A percentile compares a stretch with the other conserved stretches of the same genome.
Evolutionary conservation across 2,797 vertebrate genomes (phyloP).

Genomic region (Melanotaenia boesemani): DNA sequence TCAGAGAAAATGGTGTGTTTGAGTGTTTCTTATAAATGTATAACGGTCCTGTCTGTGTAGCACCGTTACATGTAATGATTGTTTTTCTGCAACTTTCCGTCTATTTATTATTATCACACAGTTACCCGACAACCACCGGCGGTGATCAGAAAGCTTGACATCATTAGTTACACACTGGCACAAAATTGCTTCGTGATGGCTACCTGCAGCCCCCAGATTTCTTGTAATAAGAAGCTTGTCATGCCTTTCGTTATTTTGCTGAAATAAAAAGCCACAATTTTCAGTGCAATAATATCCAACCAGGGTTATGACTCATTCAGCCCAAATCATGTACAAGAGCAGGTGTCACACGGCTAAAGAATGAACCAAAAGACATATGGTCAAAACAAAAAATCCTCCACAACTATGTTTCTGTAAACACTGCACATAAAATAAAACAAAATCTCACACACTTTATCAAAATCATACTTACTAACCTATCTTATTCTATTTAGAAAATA

Average conservation of each 20-base stretch:
- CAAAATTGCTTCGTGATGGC: conserved; percentile 52
- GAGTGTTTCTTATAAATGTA: background rate
- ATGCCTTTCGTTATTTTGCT: conserved; percentile 1
- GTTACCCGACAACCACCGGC: conserved; percentile 13
- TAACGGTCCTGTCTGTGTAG: background rate
- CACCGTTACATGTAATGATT: background rate
- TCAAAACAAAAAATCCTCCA: background rate
- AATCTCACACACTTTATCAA: no score
- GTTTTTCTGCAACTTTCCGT: conserved; percentile 13
- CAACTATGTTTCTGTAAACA: background rate
- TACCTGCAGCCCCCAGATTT: conserved; percentile 56
- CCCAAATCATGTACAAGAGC: background rate
- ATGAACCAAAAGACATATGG: background rate
- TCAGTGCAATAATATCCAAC: background rate
- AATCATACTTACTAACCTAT: background rate
- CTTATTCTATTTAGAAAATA: background rate
- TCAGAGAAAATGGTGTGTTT: background rate
- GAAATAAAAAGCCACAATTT: background rate
- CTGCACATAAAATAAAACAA: background rate
- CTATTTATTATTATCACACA: conserved; percentile 23
- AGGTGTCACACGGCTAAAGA: background rate
- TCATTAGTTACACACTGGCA: conserved; percentile 44
- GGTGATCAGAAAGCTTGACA: conserved; percentile 26
- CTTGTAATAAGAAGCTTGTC: conserved; percentile 53
- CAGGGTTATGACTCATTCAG: conserved; percentile 5